Conservation (phyloP, 2,888 invertebrate genomes). For the Petrophora chlorosata region DNA sequence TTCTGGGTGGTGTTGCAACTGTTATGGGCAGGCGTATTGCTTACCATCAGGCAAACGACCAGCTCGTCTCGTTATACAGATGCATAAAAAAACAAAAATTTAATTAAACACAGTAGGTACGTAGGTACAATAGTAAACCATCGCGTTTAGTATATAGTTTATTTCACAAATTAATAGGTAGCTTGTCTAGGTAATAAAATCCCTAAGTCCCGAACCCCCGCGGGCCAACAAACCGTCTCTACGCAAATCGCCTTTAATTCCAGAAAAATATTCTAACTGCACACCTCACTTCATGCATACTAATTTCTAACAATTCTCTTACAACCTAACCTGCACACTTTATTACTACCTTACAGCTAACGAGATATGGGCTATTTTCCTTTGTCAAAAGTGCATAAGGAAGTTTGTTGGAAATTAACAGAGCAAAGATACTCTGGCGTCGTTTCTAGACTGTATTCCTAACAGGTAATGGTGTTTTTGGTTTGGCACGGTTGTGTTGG, state of each 20-base stretch:
- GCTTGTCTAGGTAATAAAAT: too few species aligned
- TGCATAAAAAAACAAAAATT: too few species aligned
- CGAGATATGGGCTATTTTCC: slow-evolving; percentile 3
- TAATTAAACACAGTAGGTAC: too few species aligned
- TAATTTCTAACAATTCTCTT: slow-evolving; percentile 42
- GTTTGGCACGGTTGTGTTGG: not conserved
- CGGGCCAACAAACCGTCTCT: slow-evolving; percentile 18
- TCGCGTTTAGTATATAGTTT: not conserved
- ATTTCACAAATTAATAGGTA: too few species aligned
- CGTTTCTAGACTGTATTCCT: not conserved
- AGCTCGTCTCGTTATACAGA: too few species aligned
- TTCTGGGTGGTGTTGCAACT: too few species aligned
- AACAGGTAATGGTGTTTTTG: slow-evolving; percentile 22
- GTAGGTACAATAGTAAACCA: too few species aligned
- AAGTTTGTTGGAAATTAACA: slow-evolving; percentile 21
- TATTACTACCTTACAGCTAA: not conserved
- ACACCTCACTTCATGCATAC: slow-evolving; percentile 43
- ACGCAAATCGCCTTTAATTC: slow-evolving; percentile 49
- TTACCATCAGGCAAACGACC: too few species aligned
- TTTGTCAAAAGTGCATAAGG: not conserved
- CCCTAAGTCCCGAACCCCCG: slow-evolving; percentile 19
- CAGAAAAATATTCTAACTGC: slow-evolving; percentile 48
- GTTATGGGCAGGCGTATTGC: too few species aligned
- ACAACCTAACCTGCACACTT: slow-evolving; percentile 22
- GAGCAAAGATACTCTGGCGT: slow-evolving; percentile 15